Percentiles rank a stretch among this genome's conserved stretches.
Conservation (phyloP, 2,888 invertebrate species). For the Gastracanthus pulcherrimus region DNA sequence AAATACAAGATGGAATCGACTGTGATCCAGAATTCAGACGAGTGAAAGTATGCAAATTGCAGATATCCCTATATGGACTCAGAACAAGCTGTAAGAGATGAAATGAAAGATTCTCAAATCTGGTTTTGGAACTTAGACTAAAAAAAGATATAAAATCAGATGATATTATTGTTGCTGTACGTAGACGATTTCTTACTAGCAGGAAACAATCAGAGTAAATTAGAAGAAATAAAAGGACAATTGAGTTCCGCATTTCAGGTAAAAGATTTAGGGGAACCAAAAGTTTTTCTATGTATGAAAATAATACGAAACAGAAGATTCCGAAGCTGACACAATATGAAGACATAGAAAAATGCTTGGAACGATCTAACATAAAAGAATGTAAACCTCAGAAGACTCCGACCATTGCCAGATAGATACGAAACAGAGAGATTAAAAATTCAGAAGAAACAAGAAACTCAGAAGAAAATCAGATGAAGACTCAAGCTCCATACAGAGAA, state of each 20-base stretch:
- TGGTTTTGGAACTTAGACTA: conserved; percentile 52
- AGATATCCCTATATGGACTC: conserved; percentile 59
- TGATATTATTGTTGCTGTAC: conserved; percentile 57
- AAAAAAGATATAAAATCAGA: conserved; percentile 57
- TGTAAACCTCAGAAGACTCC: conserved; percentile 49
- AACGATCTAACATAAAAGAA: conserved; percentile 43
- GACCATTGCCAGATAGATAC: conserved; percentile 50
- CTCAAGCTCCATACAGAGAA: too few relatives aligned
- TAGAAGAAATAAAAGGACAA: conserved; percentile 33
- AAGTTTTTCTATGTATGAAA: conserved; percentile 58
- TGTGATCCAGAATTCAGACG: conserved; percentile 38
- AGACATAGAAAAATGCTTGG: conserved; percentile 55
- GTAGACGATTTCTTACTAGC: conserved; percentile 61
- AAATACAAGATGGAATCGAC: neutral
- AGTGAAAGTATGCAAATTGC: neutral
- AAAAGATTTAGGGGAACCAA: conserved; percentile 61
- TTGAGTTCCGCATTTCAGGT: conserved; percentile 60
- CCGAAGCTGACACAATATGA: conserved; percentile 56
- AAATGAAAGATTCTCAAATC: conserved; percentile 54
- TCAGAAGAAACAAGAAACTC: too few relatives aligned
- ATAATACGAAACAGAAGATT: conserved; percentile 57
- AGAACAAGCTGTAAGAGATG: conserved; percentile 56
- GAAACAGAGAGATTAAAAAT: conserved; percentile 31
- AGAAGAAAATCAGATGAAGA: too few relatives aligned
- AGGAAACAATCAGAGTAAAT: conserved; percentile 49